Percentiles rank a stretch among this genome's conserved stretches.
These are phyloP conservation scores for Scaptomyza montana DNA, from an alignment of 1,140 invertebrate genomes.

Conservation along the genomic window DNA sequence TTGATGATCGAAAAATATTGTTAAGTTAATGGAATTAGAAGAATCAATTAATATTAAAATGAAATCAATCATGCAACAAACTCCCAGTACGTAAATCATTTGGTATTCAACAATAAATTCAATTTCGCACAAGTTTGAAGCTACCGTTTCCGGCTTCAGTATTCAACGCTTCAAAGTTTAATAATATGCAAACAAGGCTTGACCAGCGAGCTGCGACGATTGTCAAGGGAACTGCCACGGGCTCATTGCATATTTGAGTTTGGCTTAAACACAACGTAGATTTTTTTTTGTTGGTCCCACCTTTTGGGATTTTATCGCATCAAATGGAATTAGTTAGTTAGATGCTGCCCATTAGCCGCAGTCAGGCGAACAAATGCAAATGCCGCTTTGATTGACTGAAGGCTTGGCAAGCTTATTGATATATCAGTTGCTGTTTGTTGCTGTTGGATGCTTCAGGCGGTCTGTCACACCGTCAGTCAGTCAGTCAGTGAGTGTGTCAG, in stretches of 20 bases:
- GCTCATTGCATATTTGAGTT: slow-evolving; percentile 72
- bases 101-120: slow-evolving; percentile 6
- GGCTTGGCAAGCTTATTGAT: slow-evolving; percentile 23
- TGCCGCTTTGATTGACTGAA: slow-evolving; percentile 44
- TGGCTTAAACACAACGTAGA: slow-evolving; percentile 64
- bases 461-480: slow-evolving; percentile 32
- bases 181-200: slow-evolving; percentile 70
- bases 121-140: slow-evolving; percentile 13
- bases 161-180: slow-evolving; percentile 49
- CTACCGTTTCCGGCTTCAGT: slow-evolving; percentile 9
- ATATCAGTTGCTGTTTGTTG: slow-evolving; percentile 19
- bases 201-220: slow-evolving; percentile 36
- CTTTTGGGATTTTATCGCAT: slow-evolving; percentile 54
- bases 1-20: slow-evolving; percentile 2
- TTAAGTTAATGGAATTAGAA: slow-evolving; percentile 14
- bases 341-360: slow-evolving; percentile 23
- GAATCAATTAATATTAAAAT: background rate
- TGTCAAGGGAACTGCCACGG: slow-evolving; percentile 20
- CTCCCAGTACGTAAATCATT: background rate
- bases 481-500: slow-evolving; percentile 30
- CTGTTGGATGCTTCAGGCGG: slow-evolving; percentile 7
- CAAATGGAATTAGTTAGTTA: slow-evolving; percentile 78
- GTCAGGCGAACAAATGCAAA: slow-evolving; percentile 42
- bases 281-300: slow-evolving; percentile 21
- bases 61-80: background rate